These are phyloP conservation scores for Zapus hudsonius DNA, from an alignment of 2,113 vertebrate genomes.

Conservation along the genomic window DNA sequence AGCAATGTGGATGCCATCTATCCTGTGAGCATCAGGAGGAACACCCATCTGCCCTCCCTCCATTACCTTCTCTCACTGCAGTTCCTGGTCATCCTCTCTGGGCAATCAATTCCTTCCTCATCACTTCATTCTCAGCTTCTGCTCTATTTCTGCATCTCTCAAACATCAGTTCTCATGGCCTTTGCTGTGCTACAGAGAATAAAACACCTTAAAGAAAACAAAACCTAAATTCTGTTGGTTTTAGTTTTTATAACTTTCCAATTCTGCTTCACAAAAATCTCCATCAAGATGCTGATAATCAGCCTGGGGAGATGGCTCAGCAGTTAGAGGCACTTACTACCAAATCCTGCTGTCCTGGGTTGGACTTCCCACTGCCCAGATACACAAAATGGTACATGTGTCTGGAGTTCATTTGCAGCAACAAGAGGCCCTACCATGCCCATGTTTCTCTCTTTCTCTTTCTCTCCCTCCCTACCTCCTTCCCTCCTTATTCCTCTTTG, in stretches of 20 bases:
- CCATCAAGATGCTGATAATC: too few species aligned
- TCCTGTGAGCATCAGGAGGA: neutral
- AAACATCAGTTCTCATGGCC: neutral
- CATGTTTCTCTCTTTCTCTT: too few species aligned
- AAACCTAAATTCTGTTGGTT: neutral
- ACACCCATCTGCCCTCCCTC: neutral
- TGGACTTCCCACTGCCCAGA: too few species aligned
- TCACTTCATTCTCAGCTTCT: neutral
- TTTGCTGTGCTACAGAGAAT: neutral
- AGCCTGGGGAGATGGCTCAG: too few species aligned
- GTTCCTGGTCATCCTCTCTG: neutral
- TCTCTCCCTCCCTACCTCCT: too few species aligned
- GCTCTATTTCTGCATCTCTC: neutral
- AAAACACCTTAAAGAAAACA: neutral
- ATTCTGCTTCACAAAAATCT: neutral
- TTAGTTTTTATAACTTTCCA: neutral
- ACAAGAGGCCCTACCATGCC: too few species aligned
- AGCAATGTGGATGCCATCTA: neutral
- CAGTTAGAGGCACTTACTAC: too few species aligned
- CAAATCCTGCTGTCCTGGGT: too few species aligned
- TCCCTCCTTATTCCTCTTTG: too few species aligned
- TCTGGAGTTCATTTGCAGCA: too few species aligned
- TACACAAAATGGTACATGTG: too few species aligned
- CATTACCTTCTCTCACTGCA: neutral
- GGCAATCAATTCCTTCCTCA: neutral